Evolutionary conservation across 1,140 invertebrate genomes (phyloP).

Genomic region (Solen grandis): DNA sequence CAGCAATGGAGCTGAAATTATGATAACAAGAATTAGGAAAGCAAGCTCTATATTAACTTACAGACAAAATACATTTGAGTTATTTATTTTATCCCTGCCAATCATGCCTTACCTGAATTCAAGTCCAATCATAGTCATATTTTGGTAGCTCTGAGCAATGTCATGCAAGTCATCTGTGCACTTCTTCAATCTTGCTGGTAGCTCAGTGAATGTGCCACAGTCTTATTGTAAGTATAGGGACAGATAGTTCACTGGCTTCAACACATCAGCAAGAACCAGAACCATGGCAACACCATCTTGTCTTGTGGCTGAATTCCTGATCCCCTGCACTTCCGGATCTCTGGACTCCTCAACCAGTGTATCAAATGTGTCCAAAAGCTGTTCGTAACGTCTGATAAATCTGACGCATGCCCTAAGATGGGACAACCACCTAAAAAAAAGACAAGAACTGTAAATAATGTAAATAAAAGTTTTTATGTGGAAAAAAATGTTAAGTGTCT

Average conservation of each 20-base stretch:
- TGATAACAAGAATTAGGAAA: no score
- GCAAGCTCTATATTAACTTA: no score
- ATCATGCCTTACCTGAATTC: slow-evolving; percentile 1
- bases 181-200: slow-evolving; percentile 2
- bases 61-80: no score
- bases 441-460: no score
- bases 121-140: not conserved
- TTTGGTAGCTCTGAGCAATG: not conserved
- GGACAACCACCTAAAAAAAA: slow-evolving; percentile 37
- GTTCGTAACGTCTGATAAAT: slow-evolving; percentile 19
- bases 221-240: slow-evolving; percentile 14
- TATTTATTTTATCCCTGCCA: not conserved
- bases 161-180: slow-evolving; percentile 13
- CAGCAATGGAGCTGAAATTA: no score
- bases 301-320: not conserved
- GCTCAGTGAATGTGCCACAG: slow-evolving; percentile 15
- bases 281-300: not conserved
- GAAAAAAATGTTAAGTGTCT: no score
- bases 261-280: slow-evolving; percentile 16
- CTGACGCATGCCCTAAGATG: slow-evolving; percentile 29
- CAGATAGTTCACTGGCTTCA: no score
- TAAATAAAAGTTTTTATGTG: no score
- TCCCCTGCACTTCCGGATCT: slow-evolving; percentile 10
- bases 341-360: not conserved
- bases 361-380: slow-evolving; percentile 29